Conservation (phyloP, 2,797 vertebrate genomes). For the Leptodactylus fallax region DNA sequence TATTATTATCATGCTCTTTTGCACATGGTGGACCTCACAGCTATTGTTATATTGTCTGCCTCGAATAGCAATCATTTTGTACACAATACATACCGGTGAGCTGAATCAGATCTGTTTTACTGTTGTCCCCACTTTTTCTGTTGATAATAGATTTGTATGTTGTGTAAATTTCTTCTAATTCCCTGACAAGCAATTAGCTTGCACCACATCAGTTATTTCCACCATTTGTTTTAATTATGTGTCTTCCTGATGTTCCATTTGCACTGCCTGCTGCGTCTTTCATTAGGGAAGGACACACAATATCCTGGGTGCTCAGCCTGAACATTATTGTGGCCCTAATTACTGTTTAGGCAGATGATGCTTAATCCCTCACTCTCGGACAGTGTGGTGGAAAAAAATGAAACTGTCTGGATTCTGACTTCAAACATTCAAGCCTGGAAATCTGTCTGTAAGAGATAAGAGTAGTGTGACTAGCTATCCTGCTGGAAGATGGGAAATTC, state of each 20-base stretch:
- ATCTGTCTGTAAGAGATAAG: conserved; percentile 48
- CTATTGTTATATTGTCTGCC: background rate
- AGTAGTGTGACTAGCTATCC: background rate
- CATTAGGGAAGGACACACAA: background rate
- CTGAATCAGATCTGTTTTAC: background rate
- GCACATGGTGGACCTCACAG: background rate
- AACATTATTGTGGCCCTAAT: conserved; percentile 36
- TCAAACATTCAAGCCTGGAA: conserved; percentile 19
- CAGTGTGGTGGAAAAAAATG: conserved; percentile 26
- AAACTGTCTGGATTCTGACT: conserved; percentile 20
- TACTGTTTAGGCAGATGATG: conserved; percentile 43
- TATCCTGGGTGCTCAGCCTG: conserved; percentile 10
- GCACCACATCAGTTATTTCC: background rate
- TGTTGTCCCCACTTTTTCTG: no score
- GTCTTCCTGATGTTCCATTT: conserved; percentile 8
- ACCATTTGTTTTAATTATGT: background rate
- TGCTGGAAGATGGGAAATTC: conserved; percentile 21
- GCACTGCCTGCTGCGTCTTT: conserved; percentile 15
- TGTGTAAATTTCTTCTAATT: background rate
- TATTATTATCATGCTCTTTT: background rate
- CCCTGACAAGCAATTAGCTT: background rate
- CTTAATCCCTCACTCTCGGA: conserved; percentile 29
- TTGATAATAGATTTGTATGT: background rate
- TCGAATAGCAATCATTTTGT: background rate
- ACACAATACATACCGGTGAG: background rate